phyloP scores from a whole-genome alignment of 2,797 vertebrate species.

The Acanthurus leucopareius region DNA sequence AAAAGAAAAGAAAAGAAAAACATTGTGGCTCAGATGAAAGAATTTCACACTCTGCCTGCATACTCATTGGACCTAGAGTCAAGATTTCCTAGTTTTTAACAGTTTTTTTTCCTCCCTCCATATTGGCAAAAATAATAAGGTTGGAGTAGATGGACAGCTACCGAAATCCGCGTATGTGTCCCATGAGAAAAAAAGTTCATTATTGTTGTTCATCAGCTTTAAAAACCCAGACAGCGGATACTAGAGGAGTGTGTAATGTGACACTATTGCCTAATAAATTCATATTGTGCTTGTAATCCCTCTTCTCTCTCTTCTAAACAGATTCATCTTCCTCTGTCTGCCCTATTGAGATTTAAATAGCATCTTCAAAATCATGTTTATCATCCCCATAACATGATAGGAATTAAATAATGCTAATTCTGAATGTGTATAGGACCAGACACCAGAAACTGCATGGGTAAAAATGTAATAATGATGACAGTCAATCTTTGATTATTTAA shows the following conservation, averaged over 20 bases:
- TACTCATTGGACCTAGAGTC: slow-evolving; percentile 42
- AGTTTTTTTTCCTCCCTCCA: slow-evolving; percentile 2
- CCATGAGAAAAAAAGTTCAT: slow-evolving; percentile 28
- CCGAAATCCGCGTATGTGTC: slow-evolving; percentile 8
- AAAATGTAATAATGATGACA: slow-evolving; percentile 3
- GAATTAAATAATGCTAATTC: slow-evolving; percentile 48
- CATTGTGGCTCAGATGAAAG: slow-evolving; percentile 48
- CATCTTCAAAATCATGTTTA: slow-evolving; percentile 28
- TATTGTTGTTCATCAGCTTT: slow-evolving; percentile 35
- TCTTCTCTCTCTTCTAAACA: slow-evolving; percentile 6
- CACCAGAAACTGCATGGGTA: slow-evolving; percentile 9
- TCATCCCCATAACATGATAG: slow-evolving; percentile 35
- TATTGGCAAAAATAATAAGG: slow-evolving; percentile 40
- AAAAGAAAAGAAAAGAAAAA: slow-evolving; percentile 34
- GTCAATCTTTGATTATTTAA: slow-evolving; percentile 42
- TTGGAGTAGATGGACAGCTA: not conserved
- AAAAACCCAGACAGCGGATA: slow-evolving; percentile 5
- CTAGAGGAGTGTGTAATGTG: not conserved
- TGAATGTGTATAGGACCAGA: slow-evolving; percentile 23
- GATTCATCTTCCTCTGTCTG: not conserved
- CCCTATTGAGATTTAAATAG: slow-evolving; percentile 29
- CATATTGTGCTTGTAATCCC: not conserved
- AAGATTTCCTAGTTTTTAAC: slow-evolving; percentile 43
- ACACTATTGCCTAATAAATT: slow-evolving; percentile 18
- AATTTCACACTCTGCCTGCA: slow-evolving; percentile 37